A percentile compares a stretch with the other conserved stretches of the same genome.
These are phyloP conservation scores for Diceros bicornis DNA, from an alignment of 2,797 vertebrate species.

Conservation along the genomic window DNA sequence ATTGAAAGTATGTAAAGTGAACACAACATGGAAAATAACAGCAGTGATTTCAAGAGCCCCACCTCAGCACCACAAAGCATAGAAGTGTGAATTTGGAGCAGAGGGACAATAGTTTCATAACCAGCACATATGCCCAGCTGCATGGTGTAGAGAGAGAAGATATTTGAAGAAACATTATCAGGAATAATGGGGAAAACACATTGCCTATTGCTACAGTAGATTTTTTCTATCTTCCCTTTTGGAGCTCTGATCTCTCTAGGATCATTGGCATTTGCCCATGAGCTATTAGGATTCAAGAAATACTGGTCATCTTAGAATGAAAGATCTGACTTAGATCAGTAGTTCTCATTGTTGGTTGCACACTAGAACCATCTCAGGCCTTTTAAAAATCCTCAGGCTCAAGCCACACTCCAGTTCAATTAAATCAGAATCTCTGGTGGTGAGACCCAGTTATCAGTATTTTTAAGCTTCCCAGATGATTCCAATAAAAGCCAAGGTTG, in stretches of 20 bases:
- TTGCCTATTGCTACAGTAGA: not conserved
- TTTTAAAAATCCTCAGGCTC: not conserved
- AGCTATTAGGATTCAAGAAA: not conserved
- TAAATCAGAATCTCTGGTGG: not conserved
- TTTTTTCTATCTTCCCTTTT: not conserved
- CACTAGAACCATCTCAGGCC: not conserved
- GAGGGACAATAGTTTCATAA: not conserved
- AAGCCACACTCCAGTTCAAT: not conserved
- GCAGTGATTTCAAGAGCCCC: not conserved
- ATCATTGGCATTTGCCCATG: not conserved
- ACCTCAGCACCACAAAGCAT: not conserved
- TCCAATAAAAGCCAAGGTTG: not conserved
- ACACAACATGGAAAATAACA: not conserved
- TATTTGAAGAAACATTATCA: not conserved
- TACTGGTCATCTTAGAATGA: not conserved
- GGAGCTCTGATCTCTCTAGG: not conserved
- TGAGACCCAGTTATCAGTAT: not conserved
- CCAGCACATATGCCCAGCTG: not conserved
- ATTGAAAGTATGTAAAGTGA: not conserved
- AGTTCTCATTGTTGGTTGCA: not conserved
- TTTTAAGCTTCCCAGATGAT: not conserved
- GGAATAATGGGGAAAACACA: not conserved
- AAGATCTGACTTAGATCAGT: not conserved
- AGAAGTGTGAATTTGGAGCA: not conserved
- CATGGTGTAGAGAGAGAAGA: not conserved